Evolutionary conservation across 2,888 invertebrate genomes (phyloP), one percentile per base, ranked within the genome.

Genomic region (Meiosimyza platycephala): DNA sequence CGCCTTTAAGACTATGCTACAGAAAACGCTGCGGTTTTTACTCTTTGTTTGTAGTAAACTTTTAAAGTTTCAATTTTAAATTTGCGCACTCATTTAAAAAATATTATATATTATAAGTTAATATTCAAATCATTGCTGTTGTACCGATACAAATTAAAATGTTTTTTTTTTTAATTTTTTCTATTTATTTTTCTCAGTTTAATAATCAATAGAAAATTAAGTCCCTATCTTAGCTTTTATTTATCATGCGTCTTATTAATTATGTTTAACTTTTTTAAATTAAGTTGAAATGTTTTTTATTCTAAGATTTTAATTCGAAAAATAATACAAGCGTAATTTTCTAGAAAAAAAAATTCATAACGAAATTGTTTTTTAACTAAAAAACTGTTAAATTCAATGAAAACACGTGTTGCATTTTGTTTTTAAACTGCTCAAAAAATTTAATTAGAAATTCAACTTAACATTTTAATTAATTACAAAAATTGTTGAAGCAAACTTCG

Each of bases 151-250:
- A 16, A 60, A 51, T 67, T 28, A 18, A 48, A 70, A 22, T 48
- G 22, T 11, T 50, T 16, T 52, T 22, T 52, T 22, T 16, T 71
- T 51, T 71, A 54, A 13, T 16, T 51, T 52, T 66, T 71, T 65
- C 59, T 62, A 54, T 69, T 47, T 69, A 69, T 75, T 64, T 59
- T 71, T 72, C 59, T 74, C 76, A 85, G 85, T 85, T 85, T 80
- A 84, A 84, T 81, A 83, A 84, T 79, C 82, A 82, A 69, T 85
- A 83, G 83, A 80, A 78, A 72, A 70, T 71, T 71, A 57, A 67
- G 75, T 68, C 79, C 78, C 74, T 76, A 75, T 76, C 77, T 80
- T 83, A 82, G 81, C 84, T 82, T 81, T 79, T 79, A 79, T 80
- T 77, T 75, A 55, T 72, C 16, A 77, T 79, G 75, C 78, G 78